These are phyloP conservation scores for Cyanoliseus patagonus DNA, from an alignment of 2,113 vertebrate species.

Conservation along the genomic window DNA sequence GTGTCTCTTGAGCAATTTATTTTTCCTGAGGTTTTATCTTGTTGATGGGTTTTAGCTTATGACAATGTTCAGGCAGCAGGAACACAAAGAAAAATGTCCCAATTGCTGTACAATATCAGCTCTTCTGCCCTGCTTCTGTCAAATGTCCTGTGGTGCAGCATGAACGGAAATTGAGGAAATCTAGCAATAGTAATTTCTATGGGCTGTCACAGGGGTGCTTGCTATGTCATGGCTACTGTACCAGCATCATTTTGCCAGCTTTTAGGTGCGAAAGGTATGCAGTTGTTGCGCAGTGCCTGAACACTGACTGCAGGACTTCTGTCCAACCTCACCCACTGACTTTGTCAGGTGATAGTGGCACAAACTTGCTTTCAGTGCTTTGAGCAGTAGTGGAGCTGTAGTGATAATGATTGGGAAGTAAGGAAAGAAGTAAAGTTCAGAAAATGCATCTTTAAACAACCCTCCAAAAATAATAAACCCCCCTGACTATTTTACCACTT, in stretches of 20 bases:
- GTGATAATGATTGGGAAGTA: background rate
- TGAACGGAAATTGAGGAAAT: background rate
- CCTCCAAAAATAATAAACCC: accelerated
- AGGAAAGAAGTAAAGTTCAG: background rate
- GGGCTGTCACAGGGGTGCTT: background rate
- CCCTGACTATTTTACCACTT: background rate
- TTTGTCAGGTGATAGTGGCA: background rate
- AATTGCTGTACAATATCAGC: accelerated
- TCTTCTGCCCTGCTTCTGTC: background rate
- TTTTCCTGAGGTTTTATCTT: background rate
- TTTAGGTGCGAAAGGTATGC: background rate
- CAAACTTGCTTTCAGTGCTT: background rate
- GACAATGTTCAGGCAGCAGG: background rate
- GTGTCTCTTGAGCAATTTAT: background rate
- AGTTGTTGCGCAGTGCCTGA: background rate
- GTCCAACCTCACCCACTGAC: background rate
- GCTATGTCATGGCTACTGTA: background rate
- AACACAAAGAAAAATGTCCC: background rate
- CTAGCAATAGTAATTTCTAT: background rate
- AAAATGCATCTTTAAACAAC: background rate
- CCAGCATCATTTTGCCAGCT: background rate
- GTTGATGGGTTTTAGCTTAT: background rate
- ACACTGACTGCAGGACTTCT: background rate
- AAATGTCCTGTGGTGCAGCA: background rate
- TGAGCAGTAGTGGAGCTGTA: background rate